These are phyloP conservation scores for Acanthurus leucopareius DNA, from an alignment of 2,797 vertebrate genomes.

Conservation along the genomic window DNA sequence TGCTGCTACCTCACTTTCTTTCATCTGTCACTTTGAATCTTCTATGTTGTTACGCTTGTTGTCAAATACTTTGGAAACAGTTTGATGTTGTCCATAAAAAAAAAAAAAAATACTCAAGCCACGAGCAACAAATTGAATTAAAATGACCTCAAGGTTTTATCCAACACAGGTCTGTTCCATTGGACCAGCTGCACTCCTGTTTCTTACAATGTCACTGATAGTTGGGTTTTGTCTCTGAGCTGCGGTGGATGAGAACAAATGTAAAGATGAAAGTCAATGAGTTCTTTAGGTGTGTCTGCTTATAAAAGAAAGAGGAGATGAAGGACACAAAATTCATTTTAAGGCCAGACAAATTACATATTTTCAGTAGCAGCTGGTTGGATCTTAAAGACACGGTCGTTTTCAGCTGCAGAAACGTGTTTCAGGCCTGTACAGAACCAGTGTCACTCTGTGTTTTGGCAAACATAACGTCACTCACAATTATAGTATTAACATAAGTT, in stretches of 20 bases:
- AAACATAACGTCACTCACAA: too few relatives aligned
- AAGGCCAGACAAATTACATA: not conserved
- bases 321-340: conserved; percentile 16
- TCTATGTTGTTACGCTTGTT: conserved; percentile 44
- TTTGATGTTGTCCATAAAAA: conserved; percentile 47
- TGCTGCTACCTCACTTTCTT: conserved; percentile 52
- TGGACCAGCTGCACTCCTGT: not conserved
- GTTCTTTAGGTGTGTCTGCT: not conserved
- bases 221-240: conserved; percentile 29
- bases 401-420: not conserved
- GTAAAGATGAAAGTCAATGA: conserved; percentile 37
- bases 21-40: conserved; percentile 76
- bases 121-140: conserved; percentile 18
- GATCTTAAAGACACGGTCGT: not conserved
- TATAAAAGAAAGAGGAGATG: not conserved
- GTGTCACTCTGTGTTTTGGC: too few relatives aligned
- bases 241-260: conserved; percentile 27
- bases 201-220: not conserved
- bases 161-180: conserved; percentile 19
- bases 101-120: conserved; percentile 33
- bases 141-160: conserved; percentile 25
- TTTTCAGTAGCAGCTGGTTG: not conserved
- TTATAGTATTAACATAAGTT: not conserved
- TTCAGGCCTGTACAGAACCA: not conserved
- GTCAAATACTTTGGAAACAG: conserved; percentile 54